A percentile compares a stretch with the other conserved stretches of the same genome.
These are phyloP conservation scores for Amniataba percoides DNA, from an alignment of 2,797 vertebrate species.

Conservation along the genomic window DNA sequence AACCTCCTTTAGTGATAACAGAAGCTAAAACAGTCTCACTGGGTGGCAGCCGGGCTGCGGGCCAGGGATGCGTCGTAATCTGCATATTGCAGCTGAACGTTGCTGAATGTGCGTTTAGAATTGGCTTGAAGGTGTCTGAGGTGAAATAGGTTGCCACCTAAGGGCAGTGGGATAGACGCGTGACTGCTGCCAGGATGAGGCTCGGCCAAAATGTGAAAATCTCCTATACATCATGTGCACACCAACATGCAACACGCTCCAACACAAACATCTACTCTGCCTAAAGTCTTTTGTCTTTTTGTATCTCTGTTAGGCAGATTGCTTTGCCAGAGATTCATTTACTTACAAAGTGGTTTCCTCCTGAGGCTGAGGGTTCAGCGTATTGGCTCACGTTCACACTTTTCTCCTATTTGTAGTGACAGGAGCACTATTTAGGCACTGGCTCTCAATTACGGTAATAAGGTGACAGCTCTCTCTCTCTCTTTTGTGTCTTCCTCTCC, in stretches of 20 bases:
- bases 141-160: constrained; percentile 24
- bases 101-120: constrained; percentile 37
- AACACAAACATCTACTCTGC: background rate
- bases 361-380: constrained; percentile 61
- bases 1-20: constrained; percentile 21
- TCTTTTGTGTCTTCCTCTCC: background rate
- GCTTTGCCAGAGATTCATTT: constrained; percentile 27
- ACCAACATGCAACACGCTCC: background rate
- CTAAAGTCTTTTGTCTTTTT: constrained; percentile 14
- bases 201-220: constrained; percentile 7
- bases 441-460: constrained; percentile 39
- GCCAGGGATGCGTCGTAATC: constrained; percentile 32
- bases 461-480: constrained; percentile 26
- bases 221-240: background rate
- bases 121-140: constrained; percentile 23
- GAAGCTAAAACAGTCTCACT: background rate
- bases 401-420: constrained; percentile 53
- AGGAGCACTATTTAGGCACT: constrained; percentile 34
- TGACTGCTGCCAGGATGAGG: background rate
- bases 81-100: constrained; percentile 46
- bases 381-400: constrained; percentile 46
- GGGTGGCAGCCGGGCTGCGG: constrained; percentile 20
- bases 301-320: constrained; percentile 12
- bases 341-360: constrained; percentile 71
- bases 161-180: constrained; percentile 6